Conservation (phyloP, 37 sponge, comb jelly and placozoan genomes). For the Diacarnus erythraeanus region DNA sequence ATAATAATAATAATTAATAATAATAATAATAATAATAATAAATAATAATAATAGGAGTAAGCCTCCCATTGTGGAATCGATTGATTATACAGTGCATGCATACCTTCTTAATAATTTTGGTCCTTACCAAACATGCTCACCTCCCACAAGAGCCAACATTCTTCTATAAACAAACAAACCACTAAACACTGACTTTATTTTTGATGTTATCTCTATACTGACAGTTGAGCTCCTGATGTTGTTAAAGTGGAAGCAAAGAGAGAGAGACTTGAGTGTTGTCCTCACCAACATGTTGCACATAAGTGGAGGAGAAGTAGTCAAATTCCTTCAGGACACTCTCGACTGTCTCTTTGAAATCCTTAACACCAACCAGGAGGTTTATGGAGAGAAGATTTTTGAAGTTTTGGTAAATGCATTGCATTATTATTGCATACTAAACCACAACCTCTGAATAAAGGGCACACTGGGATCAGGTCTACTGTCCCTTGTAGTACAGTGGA, state of each 20-base stretch:
- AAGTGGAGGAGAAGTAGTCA: conserved; percentile 69
- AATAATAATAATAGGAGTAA: too few species aligned
- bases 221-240: conserved; percentile 67
- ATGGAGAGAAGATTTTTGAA: conserved; percentile 53
- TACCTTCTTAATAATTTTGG: too few species aligned
- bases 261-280: conserved; percentile 26
- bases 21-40: too few species aligned
- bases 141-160: too few species aligned
- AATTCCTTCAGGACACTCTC: conserved; percentile 73
- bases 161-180: too few species aligned
- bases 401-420: conserved; percentile 49
- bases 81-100: too few species aligned
- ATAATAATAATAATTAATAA: too few species aligned
- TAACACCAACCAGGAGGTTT: conserved; percentile 20
- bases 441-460: too few species aligned
- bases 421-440: background rate
- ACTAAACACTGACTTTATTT: background rate
- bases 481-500: too few species aligned
- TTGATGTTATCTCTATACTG: background rate
- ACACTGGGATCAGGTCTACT: too few species aligned
- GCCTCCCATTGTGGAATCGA: too few species aligned
- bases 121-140: too few species aligned
- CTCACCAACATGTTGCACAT: conserved; percentile 43
- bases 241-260: conserved; percentile 63
- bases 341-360: conserved; percentile 78